Conservation (phyloP, 2,888 invertebrate species). For the Aspidapion aeneum region DNA sequence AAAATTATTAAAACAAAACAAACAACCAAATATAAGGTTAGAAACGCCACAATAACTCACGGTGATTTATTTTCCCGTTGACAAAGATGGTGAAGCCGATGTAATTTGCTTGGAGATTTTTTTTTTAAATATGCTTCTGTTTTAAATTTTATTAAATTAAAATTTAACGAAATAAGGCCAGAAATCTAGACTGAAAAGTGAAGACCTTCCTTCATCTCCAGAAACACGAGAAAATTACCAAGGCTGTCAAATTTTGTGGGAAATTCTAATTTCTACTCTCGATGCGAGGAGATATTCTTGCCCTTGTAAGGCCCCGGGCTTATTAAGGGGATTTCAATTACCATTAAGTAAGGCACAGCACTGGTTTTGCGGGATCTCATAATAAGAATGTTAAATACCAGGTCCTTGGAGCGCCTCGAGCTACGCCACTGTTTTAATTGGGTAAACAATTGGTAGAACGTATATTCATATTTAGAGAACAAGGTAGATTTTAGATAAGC, state of each 20-base stretch:
- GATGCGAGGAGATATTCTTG: conserved; percentile 3
- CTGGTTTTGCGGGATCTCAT: neutral
- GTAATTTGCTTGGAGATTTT: no score
- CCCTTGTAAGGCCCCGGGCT: conserved; percentile 2
- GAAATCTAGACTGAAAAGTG: no score
- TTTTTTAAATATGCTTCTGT: no score
- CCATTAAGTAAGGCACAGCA: neutral
- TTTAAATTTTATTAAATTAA: neutral
- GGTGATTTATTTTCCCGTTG: no score
- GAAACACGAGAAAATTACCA: neutral
- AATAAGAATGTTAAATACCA: neutral
- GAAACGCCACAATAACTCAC: no score
- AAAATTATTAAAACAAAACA: no score
- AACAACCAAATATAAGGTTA: no score
- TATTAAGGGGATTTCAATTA: conserved; percentile 2
- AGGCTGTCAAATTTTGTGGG: neutral
- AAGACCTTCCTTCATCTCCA: neutral
- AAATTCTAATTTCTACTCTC: conserved; percentile 5
- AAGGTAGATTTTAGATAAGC: no score
- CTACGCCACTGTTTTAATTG: neutral
- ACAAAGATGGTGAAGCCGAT: no score
- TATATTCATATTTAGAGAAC: neutral
- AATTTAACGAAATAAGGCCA: no score
- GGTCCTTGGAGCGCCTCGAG: neutral
- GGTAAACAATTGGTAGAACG: neutral